A percentile compares a stretch with the other conserved stretches of the same genome.
phyloP scores from a whole-genome alignment of 2,113 vertebrate genomes.

The Eulacestoma nigropectus region DNA sequence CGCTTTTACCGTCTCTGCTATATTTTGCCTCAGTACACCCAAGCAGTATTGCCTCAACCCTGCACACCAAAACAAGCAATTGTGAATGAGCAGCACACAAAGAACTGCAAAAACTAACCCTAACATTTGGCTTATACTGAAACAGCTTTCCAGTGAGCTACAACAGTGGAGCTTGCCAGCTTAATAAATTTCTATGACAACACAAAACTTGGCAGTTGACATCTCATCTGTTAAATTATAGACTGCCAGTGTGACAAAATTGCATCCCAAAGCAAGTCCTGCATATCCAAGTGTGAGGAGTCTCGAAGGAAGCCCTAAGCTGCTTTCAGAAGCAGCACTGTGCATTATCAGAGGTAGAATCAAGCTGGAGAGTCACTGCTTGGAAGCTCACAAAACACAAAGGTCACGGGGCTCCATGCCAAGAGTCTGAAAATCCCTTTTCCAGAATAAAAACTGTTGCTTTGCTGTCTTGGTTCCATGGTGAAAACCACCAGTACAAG shows the following conservation, averaged over 20 bases:
- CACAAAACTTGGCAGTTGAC: conserved; percentile 37
- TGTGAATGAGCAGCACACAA: background rate
- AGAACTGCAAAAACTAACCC: conserved; percentile 10
- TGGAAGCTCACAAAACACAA: background rate
- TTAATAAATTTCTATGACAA: conserved; percentile 39
- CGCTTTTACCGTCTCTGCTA: background rate
- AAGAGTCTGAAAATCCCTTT: background rate
- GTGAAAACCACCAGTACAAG: rapidly evolving
- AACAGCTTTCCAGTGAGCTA: conserved; percentile 21
- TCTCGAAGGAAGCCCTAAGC: background rate
- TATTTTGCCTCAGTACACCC: background rate
- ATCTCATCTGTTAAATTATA: conserved; percentile 10
- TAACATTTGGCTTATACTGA: background rate
- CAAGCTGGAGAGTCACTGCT: background rate
- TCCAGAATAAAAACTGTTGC: background rate
- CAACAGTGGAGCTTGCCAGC: background rate
- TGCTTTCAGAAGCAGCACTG: background rate
- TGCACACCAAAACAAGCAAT: background rate
- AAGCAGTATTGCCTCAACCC: background rate
- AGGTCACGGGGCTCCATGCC: background rate
- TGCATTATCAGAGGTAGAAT: background rate
- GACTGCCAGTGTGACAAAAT: background rate
- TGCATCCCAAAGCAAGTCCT: background rate
- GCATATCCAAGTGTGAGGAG: background rate
- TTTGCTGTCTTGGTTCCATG: background rate